These are phyloP conservation scores for Dromaius novaehollandiae DNA, from an alignment of 2,113 vertebrate species.

Conservation along the genomic window DNA sequence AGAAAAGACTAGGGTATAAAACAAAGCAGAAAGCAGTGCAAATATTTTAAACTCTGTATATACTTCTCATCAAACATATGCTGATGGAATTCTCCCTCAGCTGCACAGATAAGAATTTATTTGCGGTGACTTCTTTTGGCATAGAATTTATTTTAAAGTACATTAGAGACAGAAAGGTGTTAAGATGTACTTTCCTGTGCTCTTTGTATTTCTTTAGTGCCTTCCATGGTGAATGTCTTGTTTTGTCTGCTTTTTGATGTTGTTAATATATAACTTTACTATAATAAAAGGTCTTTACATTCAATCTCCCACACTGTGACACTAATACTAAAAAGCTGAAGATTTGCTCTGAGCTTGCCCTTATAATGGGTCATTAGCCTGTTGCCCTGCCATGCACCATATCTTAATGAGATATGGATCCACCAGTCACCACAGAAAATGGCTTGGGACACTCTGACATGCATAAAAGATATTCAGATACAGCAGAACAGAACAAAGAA, in stretches of 20 bases:
- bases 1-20: not conserved
- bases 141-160: not conserved
- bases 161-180: not conserved
- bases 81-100: not conserved
- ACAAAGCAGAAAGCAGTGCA: not conserved
- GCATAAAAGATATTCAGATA: not conserved
- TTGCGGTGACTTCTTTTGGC: not conserved
- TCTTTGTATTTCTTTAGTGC: not conserved
- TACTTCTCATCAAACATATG: not conserved
- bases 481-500: not conserved
- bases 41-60: not conserved
- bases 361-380: not conserved
- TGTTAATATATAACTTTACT: not conserved
- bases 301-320: not conserved
- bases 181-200: not conserved
- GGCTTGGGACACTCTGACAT: not conserved
- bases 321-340: not conserved
- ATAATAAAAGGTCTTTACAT: not conserved
- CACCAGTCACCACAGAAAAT: not conserved
- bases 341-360: not conserved
- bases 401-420: not conserved
- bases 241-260: not conserved
- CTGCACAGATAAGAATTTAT: not conserved
- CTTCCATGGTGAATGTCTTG: rapidly evolving
- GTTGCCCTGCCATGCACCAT: not conserved